These are phyloP conservation scores for Aphaenogaster ashmeadi DNA, from an alignment of 1,140 invertebrate genomes.

Conservation along the genomic window DNA sequence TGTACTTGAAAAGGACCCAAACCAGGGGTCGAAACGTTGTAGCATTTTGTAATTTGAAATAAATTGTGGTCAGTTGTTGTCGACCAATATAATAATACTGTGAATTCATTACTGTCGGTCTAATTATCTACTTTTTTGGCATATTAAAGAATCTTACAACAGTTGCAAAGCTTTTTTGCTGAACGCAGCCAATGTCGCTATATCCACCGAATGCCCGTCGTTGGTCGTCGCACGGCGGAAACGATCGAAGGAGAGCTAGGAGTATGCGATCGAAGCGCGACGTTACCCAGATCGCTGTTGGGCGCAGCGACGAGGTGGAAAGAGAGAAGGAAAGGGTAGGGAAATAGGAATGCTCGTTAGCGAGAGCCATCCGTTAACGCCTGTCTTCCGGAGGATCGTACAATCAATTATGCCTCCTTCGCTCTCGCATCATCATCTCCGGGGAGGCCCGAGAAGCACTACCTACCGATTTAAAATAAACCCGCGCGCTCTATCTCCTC, in stretches of 20 bases:
- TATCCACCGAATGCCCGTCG: background rate
- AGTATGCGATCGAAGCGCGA: conserved; percentile 42
- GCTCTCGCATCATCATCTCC: conserved; percentile 85
- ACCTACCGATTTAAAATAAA: conserved; percentile 87
- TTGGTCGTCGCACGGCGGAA: background rate
- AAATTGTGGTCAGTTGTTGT: too few species aligned
- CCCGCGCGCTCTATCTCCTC: conserved; percentile 65
- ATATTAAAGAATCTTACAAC: too few species aligned
- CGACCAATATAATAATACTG: too few species aligned
- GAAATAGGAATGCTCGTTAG: conserved; percentile 87
- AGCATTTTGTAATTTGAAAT: too few species aligned
- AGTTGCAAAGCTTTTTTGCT: too few species aligned
- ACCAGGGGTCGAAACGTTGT: too few species aligned
- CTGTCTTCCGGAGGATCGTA: conserved; percentile 86
- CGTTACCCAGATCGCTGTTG: conserved; percentile 25
- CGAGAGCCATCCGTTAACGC: conserved; percentile 87
- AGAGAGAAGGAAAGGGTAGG: conserved; percentile 76
- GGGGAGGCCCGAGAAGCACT: conserved; percentile 82
- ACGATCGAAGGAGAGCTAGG: conserved; percentile 3
- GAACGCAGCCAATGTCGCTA: too few species aligned
- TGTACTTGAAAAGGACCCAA: too few species aligned
- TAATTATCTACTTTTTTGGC: too few species aligned
- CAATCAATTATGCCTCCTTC: conserved; percentile 87
- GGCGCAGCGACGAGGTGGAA: conserved; percentile 42
- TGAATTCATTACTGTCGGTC: too few species aligned